These are phyloP conservation scores for Amblyraja radiata DNA, from an alignment of 2,797 vertebrate species.

Conservation along the genomic window DNA sequence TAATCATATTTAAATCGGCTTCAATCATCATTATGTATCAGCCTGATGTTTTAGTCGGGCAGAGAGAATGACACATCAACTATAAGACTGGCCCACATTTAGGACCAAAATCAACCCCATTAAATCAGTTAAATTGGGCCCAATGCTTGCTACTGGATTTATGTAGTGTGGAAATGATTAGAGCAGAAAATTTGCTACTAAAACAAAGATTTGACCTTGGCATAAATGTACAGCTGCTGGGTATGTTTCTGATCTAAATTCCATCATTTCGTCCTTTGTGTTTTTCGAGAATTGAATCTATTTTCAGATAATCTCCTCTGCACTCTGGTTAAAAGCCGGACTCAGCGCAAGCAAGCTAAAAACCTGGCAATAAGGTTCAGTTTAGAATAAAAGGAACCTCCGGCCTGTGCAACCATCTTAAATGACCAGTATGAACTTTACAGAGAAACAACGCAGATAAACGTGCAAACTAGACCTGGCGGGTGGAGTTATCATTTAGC, in stretches of 20 bases:
- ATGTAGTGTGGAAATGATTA: neutral
- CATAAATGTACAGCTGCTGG: neutral
- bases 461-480: neutral
- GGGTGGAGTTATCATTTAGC: neutral
- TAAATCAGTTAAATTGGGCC: neutral
- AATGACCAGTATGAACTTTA: neutral
- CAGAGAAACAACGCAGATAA: neutral
- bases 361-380: neutral
- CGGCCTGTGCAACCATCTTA: neutral
- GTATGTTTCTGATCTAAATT: neutral
- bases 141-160: neutral
- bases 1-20: neutral
- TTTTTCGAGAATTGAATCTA: neutral
- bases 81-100: neutral
- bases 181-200: neutral
- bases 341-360: neutral
- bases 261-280: neutral
- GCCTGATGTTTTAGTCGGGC: neutral
- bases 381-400: neutral
- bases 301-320: neutral
- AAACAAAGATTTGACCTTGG: neutral
- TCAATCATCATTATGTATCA: neutral
- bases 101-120: neutral
- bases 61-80: neutral
- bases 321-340: neutral